These are phyloP conservation scores for Syrista parreyssii DNA, from an alignment of 2,888 invertebrate species.

Conservation along the genomic window DNA sequence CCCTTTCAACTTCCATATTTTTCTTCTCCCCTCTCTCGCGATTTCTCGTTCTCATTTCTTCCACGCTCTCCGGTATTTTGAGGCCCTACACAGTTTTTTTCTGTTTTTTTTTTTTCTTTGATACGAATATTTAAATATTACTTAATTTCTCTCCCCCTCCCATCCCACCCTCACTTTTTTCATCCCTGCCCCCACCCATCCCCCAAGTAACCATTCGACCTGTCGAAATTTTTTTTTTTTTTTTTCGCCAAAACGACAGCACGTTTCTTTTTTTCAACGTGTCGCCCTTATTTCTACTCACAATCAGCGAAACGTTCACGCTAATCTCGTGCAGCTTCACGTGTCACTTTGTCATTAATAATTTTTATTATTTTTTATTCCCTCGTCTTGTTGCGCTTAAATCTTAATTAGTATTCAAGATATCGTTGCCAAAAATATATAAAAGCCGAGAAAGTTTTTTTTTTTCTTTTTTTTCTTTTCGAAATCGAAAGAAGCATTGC, in stretches of 20 bases:
- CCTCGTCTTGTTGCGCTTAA: slow-evolving; percentile 57
- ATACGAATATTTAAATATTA: slow-evolving; percentile 65
- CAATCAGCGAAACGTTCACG: background rate
- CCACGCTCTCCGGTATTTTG: slow-evolving; percentile 51
- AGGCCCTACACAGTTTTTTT: slow-evolving; percentile 57
- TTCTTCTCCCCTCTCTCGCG: slow-evolving; percentile 21
- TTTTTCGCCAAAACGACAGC: slow-evolving; percentile 49
- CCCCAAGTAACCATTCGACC: slow-evolving; percentile 28
- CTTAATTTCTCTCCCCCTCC: slow-evolving; percentile 33
- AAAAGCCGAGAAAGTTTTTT: slow-evolving; percentile 60
- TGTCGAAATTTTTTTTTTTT: slow-evolving; percentile 61
- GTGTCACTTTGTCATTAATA: slow-evolving; percentile 29
- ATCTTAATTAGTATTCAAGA: slow-evolving; percentile 64
- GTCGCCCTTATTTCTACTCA: slow-evolving; percentile 26
- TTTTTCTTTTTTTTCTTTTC: slow-evolving; percentile 36
- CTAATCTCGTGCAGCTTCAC: slow-evolving; percentile 19
- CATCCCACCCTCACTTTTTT: background rate
- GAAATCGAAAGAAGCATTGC: slow-evolving; percentile 36
- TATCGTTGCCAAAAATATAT: slow-evolving; percentile 67
- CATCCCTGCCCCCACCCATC: slow-evolving; percentile 23
- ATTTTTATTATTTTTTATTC: slow-evolving; percentile 31
- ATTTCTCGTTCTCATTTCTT: slow-evolving; percentile 25
- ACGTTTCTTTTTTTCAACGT: slow-evolving; percentile 28
- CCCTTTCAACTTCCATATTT: slow-evolving; percentile 21
- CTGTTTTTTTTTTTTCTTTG: slow-evolving; percentile 55